Conservation (phyloP, 2,888 invertebrate genomes). For the Agrochola lychnidis region DNA sequence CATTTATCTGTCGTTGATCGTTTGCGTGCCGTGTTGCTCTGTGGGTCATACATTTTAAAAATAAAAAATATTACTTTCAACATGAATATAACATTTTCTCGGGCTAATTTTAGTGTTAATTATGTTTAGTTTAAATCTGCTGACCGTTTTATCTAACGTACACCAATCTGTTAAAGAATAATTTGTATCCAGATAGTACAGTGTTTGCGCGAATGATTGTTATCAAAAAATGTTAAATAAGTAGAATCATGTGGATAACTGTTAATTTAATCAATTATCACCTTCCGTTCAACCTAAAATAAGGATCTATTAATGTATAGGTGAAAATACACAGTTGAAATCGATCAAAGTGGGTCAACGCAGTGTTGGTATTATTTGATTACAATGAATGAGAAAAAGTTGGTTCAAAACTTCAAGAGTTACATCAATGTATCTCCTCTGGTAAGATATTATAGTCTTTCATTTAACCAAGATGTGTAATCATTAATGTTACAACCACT, state of each 20-base stretch:
- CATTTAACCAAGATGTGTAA: neutral
- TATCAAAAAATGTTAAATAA: conserved; percentile 82
- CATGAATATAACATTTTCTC: conserved; percentile 50
- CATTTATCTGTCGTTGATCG: conserved; percentile 59
- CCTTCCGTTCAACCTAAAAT: conserved; percentile 67
- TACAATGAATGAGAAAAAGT: conserved; percentile 90
- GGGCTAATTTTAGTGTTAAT: conserved; percentile 45
- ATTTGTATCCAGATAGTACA: conserved; percentile 70
- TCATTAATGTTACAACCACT: neutral
- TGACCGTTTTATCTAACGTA: conserved; percentile 19
- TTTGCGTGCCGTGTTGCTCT: conserved; percentile 68
- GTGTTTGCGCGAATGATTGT: conserved; percentile 82
- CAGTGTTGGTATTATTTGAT: conserved; percentile 75
- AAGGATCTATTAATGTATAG: conserved; percentile 62
- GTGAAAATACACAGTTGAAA: conserved; percentile 65
- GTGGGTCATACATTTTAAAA: conserved; percentile 64
- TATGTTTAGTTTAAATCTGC: conserved; percentile 46
- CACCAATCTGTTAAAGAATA: conserved; percentile 51
- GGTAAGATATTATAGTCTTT: conserved; percentile 71
- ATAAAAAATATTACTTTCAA: conserved; percentile 57
- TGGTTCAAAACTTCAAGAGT: conserved; percentile 90
- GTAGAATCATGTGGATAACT: conserved; percentile 83
- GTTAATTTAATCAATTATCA: conserved; percentile 73
- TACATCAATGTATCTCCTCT: conserved; percentile 88
- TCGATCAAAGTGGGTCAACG: conserved; percentile 81